Percentiles rank a stretch among this genome's conserved stretches.
These are phyloP conservation scores for Uropetala carovei DNA, from an alignment of 2,888 invertebrate genomes.

Conservation along the genomic window DNA sequence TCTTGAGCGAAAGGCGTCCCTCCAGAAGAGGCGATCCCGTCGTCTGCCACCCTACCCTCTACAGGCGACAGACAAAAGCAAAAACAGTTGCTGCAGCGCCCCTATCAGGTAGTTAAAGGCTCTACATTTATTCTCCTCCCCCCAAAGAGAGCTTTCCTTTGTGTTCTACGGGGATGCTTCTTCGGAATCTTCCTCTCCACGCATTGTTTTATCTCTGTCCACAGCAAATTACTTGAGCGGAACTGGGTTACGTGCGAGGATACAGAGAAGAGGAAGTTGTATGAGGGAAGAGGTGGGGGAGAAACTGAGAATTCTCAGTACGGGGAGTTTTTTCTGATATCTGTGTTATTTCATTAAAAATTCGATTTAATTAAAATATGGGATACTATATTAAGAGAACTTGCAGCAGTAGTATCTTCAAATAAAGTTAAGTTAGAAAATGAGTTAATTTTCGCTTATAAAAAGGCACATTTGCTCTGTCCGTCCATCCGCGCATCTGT, in stretches of 20 bases:
- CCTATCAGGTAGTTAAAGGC: conserved; percentile 24
- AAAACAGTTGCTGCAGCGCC: background rate
- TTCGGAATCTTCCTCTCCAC: background rate
- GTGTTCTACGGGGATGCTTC: background rate
- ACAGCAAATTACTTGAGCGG: conserved; percentile 18
- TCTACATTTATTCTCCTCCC: background rate
- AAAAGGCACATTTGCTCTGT: too few relatives aligned
- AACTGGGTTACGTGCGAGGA: conserved; percentile 15
- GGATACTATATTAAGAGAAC: too few relatives aligned
- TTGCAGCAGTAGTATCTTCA: too few relatives aligned
- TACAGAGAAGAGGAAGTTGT: background rate
- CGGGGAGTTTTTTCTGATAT: too few relatives aligned
- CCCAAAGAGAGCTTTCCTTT: background rate
- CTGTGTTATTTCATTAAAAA: too few relatives aligned
- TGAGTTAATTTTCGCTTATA: too few relatives aligned
- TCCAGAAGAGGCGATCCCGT: background rate
- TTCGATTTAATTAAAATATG: too few relatives aligned
- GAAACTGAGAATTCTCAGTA: too few relatives aligned
- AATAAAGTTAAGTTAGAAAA: too few relatives aligned
- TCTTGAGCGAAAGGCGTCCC: conserved; percentile 21
- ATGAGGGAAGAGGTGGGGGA: too few relatives aligned
- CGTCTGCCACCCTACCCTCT: conserved; percentile 13
- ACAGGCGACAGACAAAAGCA: conserved; percentile 32
- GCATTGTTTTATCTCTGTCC: conserved; percentile 5
- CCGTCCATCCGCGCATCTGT: too few relatives aligned